These are phyloP conservation scores for Antidorcas marsupialis DNA, from an alignment of 2,113 vertebrate species.

Conservation along the genomic window DNA sequence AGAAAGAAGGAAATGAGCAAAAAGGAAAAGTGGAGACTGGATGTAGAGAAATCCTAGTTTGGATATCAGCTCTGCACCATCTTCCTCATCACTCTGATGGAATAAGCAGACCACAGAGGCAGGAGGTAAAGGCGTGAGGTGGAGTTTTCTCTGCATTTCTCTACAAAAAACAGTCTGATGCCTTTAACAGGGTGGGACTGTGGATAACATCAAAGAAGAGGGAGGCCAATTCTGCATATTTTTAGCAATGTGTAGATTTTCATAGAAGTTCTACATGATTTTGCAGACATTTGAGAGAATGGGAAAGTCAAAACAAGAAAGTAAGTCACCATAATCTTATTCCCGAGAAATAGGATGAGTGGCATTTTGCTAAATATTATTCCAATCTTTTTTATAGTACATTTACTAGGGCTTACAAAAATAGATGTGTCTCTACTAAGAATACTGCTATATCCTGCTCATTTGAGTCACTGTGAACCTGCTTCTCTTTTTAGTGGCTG, in stretches of 20 bases:
- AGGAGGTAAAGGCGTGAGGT: not conserved
- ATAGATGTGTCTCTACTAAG: not conserved
- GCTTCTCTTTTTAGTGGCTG: not conserved
- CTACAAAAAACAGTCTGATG: not conserved
- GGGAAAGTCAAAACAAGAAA: not conserved
- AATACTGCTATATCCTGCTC: not conserved
- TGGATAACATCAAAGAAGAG: not conserved
- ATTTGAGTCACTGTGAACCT: not conserved
- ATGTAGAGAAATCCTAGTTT: not conserved
- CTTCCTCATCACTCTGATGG: not conserved
- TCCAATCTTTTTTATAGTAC: not conserved
- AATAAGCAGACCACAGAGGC: not conserved
- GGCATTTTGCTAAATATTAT: not conserved
- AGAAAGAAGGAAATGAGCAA: not conserved
- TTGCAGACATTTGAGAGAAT: not conserved
- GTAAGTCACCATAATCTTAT: not conserved
- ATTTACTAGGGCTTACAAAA: not conserved
- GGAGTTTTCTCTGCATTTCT: not conserved
- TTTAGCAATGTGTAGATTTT: not conserved
- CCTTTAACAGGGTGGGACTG: not conserved
- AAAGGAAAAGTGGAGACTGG: not conserved
- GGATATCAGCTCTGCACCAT: not conserved
- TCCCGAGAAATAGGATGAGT: not conserved
- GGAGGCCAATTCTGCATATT: not conserved
- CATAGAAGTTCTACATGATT: not conserved